A percentile compares a stretch with the other conserved stretches of the same genome.
Evolutionary conservation across 2,113 vertebrate genomes (phyloP).

Genomic region (Tricholaema leucomelas): DNA sequence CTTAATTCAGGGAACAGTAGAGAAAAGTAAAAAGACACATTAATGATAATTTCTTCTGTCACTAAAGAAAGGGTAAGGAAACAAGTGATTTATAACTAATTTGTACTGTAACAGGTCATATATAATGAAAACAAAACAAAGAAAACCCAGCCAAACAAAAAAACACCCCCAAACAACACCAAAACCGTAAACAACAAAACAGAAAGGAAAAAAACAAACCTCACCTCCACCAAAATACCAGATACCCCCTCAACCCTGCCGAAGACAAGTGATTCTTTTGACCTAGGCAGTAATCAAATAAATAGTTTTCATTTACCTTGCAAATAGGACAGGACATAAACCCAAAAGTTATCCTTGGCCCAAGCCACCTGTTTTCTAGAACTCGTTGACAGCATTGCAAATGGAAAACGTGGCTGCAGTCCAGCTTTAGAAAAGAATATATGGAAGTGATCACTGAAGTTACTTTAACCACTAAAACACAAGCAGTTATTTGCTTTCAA

Average conservation of each 20-base stretch:
- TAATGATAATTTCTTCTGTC: too few species aligned
- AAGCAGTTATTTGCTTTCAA: neutral
- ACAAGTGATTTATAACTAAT: neutral
- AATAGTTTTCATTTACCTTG: constrained; percentile 83
- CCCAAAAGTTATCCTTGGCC: constrained; percentile 96
- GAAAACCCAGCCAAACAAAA: too few species aligned
- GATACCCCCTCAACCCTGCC: too few species aligned
- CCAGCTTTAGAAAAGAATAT: constrained; percentile 81
- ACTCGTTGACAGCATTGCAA: constrained; percentile 95
- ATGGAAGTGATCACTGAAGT: neutral
- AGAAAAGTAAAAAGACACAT: neutral
- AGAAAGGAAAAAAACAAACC: too few species aligned
- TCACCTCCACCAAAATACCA: too few species aligned
- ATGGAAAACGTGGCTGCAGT: constrained; percentile 98
- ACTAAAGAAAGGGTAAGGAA: neutral
- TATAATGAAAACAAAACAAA: neutral
- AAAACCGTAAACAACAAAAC: too few species aligned
- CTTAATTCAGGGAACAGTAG: neutral
- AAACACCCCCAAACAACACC: too few species aligned
- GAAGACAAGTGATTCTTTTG: neutral
- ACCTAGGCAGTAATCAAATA: neutral
- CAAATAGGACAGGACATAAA: constrained; percentile 99
- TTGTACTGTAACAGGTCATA: neutral
- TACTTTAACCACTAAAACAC: neutral
- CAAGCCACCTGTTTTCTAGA: constrained; percentile 97